Base-by-base conservation (phyloP, 2,797 vertebrate genomes). In the Luscinia luscinia region DNA sequence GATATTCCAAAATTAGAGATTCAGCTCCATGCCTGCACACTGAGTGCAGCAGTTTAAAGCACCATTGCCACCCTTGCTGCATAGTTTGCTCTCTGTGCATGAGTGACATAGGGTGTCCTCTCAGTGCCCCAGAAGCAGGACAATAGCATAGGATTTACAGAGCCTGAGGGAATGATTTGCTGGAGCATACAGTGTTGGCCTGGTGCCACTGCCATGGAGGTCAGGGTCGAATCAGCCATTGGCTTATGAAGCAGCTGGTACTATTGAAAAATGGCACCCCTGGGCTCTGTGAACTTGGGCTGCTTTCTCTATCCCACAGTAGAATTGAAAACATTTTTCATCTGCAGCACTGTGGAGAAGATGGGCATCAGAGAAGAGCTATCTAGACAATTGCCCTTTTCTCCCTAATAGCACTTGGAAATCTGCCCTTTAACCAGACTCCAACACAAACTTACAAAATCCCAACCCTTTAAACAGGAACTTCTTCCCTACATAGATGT, bases 91-190 rank as follows among this genome's bases (percentile, higher is more conserved):
- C n/a, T 79, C 38, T 46, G 75, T 66, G 41, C 38, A n/a, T 5
- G 3, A 52, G 57, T 46, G 68, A 34, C 27, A 57, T 40, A 30
- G 52, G n/a, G 38, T 67, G 54, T 92, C 81, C 89, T 87, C 52
- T 83, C 54, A 27, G 57, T 61, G 83, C 41, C 72, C 38, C 36
- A 51, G 78, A 55, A 87, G 84, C 49, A 55, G 77, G 68, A 87
- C 55, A 72, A 55, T 49, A 67, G 82, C 61, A 43, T 38, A 57
- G 82, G 58, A 77, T 61, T 67, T 64, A 59, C 55, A 66, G 78
- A 92, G 70, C 94, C 94, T 3, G 55, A 82, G 67, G 86, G 74
- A 48, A 84, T 22, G n/a, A 62, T 92, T 82, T 84, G 67, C 81
- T 93, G 84, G 48, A 76, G 59, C 48, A 15, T 15, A 49, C 27